A percentile compares a stretch with the other conserved stretches of the same genome.
These are phyloP conservation scores for Xiphorhynchus erythropygius DNA, from an alignment of 2,797 vertebrate genomes.

Conservation along the genomic window DNA sequence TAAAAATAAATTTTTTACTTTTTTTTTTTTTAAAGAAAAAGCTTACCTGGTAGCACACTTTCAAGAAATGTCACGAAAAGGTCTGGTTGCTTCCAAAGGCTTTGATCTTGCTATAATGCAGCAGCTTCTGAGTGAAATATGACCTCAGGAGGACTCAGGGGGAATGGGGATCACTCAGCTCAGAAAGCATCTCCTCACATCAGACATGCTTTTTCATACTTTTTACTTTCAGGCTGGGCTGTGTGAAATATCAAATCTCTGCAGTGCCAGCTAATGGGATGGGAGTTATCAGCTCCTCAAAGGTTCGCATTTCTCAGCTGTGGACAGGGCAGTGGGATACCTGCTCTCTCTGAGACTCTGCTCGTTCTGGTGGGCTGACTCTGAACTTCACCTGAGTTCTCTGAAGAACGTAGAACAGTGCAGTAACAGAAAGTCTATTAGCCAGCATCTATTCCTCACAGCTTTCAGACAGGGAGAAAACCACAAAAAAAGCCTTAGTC, in stretches of 20 bases:
- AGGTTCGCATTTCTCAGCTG: background rate
- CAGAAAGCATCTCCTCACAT: background rate
- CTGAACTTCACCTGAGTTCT: background rate
- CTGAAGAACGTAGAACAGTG: background rate
- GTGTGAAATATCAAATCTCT: background rate
- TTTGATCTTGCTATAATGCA: background rate
- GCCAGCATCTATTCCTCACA: accelerated
- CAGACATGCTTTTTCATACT: background rate
- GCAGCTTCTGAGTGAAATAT: background rate
- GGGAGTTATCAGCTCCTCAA: background rate
- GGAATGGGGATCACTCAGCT: background rate
- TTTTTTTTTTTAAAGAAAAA: background rate
- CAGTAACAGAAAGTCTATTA: background rate
- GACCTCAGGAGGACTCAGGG: background rate
- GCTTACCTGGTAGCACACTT: background rate
- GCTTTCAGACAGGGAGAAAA: background rate
- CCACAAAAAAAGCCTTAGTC: background rate
- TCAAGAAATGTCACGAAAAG: background rate
- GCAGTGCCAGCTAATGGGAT: background rate
- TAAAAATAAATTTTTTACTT: background rate
- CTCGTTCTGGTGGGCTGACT: background rate
- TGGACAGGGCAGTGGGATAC: background rate
- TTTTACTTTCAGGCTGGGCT: background rate
- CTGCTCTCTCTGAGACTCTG: background rate
- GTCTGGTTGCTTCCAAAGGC: background rate